phyloP scores from a whole-genome alignment of 2,113 vertebrate genomes.

The Psettodes erumei region DNA sequence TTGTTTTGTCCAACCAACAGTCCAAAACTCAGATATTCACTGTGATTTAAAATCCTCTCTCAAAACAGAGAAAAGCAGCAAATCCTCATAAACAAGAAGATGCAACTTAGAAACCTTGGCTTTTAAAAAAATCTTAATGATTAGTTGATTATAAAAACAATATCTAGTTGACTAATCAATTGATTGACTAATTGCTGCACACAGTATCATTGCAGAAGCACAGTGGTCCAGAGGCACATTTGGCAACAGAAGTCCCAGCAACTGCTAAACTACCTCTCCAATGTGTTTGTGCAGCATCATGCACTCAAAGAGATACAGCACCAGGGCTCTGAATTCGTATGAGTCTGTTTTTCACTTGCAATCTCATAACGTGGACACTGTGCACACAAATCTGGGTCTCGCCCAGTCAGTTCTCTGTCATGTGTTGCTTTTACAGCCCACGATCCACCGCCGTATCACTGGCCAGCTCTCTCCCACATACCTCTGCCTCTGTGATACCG shows the following conservation, averaged over 20 bases:
- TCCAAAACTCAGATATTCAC: no score
- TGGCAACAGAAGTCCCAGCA: neutral
- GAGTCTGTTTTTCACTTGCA: conserved; percentile 44
- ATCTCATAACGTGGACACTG: conserved; percentile 36
- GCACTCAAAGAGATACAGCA: conserved; percentile 11
- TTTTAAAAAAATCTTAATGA: neutral
- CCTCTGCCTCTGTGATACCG: conserved; percentile 64
- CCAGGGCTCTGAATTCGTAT: conserved; percentile 11
- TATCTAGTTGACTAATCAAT: neutral
- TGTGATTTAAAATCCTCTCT: no score
- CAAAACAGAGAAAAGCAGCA: neutral
- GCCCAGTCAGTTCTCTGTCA: conserved; percentile 60
- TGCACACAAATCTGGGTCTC: conserved; percentile 43
- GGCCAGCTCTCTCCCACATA: conserved; percentile 77
- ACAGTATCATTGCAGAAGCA: no score
- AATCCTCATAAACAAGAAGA: neutral
- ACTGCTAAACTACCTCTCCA: neutral
- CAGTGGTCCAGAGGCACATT: neutral
- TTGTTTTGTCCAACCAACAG: no score
- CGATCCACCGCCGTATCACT: conserved; percentile 49
- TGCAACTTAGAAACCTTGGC: neutral
- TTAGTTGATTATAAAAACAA: neutral
- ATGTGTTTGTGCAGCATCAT: neutral
- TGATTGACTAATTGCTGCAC: neutral
- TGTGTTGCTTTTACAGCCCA: conserved; percentile 68